A percentile compares a stretch with the other conserved stretches of the same genome.
Conservation (phyloP, 92 coral and sea anemone genomes). For the Epizoanthus rinbou region DNA sequence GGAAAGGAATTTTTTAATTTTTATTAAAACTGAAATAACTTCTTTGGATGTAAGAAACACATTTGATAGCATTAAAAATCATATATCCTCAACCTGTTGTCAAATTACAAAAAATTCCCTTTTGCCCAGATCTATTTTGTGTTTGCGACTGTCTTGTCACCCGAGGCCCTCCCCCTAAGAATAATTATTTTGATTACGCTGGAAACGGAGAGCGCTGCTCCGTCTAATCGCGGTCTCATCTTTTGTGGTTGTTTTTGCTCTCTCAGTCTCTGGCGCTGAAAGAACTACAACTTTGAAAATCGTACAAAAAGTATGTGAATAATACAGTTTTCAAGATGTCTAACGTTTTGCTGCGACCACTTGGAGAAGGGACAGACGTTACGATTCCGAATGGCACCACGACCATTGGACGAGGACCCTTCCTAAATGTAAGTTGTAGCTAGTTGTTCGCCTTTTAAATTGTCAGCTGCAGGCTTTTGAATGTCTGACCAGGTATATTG, state of each 20-base stretch:
- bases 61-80: too few species aligned
- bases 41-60: too few species aligned
- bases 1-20: too few species aligned
- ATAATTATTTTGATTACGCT: not conserved
- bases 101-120: too few species aligned
- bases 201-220: constrained; percentile 16
- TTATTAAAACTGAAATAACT: too few species aligned
- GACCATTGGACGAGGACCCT: constrained; percentile 37
- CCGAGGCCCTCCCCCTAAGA: not conserved
- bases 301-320: not conserved
- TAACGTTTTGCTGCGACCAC: constrained; percentile 19
- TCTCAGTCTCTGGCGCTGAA: not conserved
- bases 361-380: constrained; percentile 19
- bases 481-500: too few species aligned
- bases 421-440: constrained; percentile 21
- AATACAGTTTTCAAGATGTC: not conserved
- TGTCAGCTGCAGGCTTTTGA: too few species aligned
- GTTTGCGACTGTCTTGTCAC: too few species aligned
- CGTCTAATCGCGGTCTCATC: constrained; percentile 23
- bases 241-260: not conserved
- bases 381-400: constrained; percentile 18
- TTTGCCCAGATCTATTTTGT: too few species aligned
- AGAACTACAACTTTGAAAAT: not conserved
- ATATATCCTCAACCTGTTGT: too few species aligned
- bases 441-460: not conserved